A percentile compares a stretch with the other conserved stretches of the same genome.
Conservation (phyloP, 1,140 invertebrate genomes). For the Trissolcus basalis region DNA sequence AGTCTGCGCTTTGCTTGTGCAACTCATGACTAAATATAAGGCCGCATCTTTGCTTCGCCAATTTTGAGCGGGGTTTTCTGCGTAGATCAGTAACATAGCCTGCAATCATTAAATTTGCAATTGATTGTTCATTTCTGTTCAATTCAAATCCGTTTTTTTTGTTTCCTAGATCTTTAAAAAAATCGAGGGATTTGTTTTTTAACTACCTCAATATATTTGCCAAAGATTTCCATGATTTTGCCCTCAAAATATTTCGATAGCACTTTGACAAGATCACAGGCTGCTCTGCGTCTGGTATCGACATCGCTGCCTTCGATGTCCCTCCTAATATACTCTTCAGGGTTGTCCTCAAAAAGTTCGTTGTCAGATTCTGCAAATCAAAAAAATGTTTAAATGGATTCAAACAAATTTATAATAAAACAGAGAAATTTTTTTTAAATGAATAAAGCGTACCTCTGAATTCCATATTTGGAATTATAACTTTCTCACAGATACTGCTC, state of each 20-base stretch:
- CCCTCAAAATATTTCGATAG: slow-evolving; percentile 92
- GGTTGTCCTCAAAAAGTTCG: slow-evolving; percentile 98
- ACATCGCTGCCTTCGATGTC: slow-evolving; percentile 99
- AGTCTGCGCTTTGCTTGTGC: slow-evolving; percentile 94
- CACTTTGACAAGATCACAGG: slow-evolving; percentile 96
- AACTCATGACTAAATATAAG: slow-evolving; percentile 95
- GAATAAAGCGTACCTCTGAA: slow-evolving; percentile 83
- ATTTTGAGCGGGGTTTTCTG: slow-evolving; percentile 83
- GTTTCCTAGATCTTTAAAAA: too few species aligned
- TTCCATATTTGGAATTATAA: slow-evolving; percentile 98
- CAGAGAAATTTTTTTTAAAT: too few species aligned
- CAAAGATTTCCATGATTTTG: slow-evolving; percentile 94
- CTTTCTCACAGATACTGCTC: slow-evolving; percentile 96
- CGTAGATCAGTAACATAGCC: slow-evolving; percentile 88
- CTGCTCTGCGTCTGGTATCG: slow-evolving; percentile 94
- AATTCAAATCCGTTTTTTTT: too few species aligned
- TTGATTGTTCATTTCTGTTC: too few species aligned
- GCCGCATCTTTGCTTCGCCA: slow-evolving; percentile 98
- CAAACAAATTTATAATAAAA: too few species aligned
- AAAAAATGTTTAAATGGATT: slow-evolving; percentile 35
- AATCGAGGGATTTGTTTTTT: too few species aligned
- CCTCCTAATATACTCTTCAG: slow-evolving; percentile 97
- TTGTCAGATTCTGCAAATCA: slow-evolving; percentile 87
- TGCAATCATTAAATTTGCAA: slow-evolving; percentile 64
- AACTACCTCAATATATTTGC: slow-evolving; percentile 85